These are phyloP conservation scores for Phylloscopus trochiloides DNA, from an alignment of 2,113 vertebrate genomes.

Conservation along the genomic window DNA sequence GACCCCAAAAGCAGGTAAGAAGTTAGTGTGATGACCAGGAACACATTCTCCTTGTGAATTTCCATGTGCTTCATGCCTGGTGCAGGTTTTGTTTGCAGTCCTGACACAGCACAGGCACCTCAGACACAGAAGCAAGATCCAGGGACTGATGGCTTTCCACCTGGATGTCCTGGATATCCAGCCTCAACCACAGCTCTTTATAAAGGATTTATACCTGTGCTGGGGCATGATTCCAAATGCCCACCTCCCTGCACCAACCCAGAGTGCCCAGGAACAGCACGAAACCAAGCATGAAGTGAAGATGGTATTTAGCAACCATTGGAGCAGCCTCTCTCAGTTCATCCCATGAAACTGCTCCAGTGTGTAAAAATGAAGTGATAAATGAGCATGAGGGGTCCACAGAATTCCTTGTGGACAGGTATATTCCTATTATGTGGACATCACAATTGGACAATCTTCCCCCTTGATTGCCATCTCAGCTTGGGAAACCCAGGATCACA, in stretches of 20 bases:
- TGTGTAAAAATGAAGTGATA: neutral
- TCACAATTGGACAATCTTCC: neutral
- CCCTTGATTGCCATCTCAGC: neutral
- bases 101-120: neutral
- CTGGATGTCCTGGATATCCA: neutral
- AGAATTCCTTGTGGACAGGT: neutral
- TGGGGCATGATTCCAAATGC: neutral
- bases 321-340: neutral
- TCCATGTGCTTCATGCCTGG: neutral
- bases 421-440: neutral
- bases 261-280: neutral
- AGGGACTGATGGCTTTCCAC: fast-evolving
- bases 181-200: neutral
- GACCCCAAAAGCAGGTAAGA: neutral
- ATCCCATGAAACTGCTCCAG: neutral
- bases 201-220: neutral
- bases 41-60: neutral
- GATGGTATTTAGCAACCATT: neutral
- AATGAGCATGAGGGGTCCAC: neutral
- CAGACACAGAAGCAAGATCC: neutral
- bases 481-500: neutral
- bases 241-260: fast-evolving
- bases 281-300: neutral
- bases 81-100: neutral
- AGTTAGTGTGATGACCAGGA: neutral